phyloP scores from a whole-genome alignment of 2,797 vertebrate species.

The Lagorchestes hirsutus region DNA sequence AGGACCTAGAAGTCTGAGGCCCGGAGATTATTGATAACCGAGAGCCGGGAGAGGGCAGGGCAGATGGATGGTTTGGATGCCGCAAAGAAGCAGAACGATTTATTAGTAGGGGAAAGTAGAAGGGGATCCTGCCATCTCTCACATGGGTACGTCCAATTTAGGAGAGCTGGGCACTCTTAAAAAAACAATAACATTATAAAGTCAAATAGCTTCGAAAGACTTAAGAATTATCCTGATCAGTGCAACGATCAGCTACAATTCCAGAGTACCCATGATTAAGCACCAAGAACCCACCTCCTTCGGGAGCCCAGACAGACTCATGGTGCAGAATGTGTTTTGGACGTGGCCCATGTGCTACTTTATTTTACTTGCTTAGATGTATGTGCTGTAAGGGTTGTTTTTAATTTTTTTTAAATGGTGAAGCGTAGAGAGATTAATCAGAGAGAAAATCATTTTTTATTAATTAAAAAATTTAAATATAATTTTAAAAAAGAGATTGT shows the following conservation, averaged over 20 bases:
- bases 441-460: background rate
- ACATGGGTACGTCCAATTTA: background rate
- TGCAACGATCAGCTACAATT: background rate
- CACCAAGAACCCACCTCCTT: background rate
- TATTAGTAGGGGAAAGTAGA: background rate
- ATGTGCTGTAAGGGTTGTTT: background rate
- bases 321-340: background rate
- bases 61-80: background rate
- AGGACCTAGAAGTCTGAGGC: background rate
- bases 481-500: background rate
- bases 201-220: background rate
- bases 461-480: background rate
- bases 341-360: background rate
- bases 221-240: background rate
- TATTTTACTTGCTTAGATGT: background rate
- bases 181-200: background rate
- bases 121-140: background rate
- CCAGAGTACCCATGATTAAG: background rate
- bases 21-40: background rate
- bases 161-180: background rate
- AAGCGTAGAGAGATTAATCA: background rate
- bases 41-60: background rate
- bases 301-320: background rate
- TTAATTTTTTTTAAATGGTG: background rate
- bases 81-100: background rate